Evolutionary conservation across 1,140 invertebrate genomes (phyloP).

Genomic region (Amphibalanus amphitrite): DNA sequence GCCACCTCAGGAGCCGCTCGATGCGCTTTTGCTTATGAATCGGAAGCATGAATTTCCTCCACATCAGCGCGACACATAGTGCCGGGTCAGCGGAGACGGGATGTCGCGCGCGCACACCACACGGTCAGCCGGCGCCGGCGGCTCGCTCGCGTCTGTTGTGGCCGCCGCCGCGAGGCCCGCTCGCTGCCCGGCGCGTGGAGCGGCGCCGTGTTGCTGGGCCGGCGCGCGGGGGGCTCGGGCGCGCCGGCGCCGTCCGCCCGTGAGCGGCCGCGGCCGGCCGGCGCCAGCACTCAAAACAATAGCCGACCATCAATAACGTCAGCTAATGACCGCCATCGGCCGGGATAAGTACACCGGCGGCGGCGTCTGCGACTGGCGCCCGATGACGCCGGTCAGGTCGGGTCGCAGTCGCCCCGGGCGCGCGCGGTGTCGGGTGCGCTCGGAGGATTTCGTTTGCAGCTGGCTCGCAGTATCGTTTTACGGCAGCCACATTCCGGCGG

Average conservation of each 20-base stretch:
- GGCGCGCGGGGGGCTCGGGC: not conserved
- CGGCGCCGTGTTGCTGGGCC: not conserved
- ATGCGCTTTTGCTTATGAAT: not conserved
- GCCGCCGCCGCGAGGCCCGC: too few relatives aligned
- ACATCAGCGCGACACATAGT: not conserved
- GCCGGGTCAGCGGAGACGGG: not conserved
- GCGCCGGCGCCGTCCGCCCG: not conserved
- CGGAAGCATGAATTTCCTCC: not conserved
- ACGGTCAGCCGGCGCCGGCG: not conserved
- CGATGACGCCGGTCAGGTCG: too few relatives aligned
- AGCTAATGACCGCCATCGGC: conserved; percentile 35
- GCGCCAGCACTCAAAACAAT: conserved; percentile 1
- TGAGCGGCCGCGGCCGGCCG: too few relatives aligned
- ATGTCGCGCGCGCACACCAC: too few relatives aligned
- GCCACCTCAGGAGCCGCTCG: not conserved
- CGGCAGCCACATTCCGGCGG: too few relatives aligned
- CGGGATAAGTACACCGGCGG: conserved; percentile 17
- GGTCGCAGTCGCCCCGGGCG: too few relatives aligned
- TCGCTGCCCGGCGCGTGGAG: not conserved
- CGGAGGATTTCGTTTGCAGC: too few relatives aligned
- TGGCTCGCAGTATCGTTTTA: too few relatives aligned
- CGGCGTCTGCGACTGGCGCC: not conserved
- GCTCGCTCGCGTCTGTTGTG: too few relatives aligned
- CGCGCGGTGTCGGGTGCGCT: too few relatives aligned
- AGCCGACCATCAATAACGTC: conserved; percentile 32